Percentiles rank a stretch among this genome's conserved stretches.
Evolutionary conservation across 2,113 vertebrate species (phyloP).

Genomic region (Marmota flaviventris): DNA sequence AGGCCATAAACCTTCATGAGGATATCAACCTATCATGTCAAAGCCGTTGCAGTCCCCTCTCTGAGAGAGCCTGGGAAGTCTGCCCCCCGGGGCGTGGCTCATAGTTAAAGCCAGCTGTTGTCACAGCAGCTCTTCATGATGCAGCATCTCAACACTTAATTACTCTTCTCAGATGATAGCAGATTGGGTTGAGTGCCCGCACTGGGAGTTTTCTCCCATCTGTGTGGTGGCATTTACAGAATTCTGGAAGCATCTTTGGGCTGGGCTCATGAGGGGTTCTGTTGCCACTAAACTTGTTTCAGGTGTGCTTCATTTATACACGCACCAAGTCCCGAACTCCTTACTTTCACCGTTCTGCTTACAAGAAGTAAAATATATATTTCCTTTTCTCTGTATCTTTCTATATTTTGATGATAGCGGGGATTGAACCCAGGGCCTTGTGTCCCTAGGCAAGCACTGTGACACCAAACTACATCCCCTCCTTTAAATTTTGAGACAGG

Average conservation of each 20-base stretch:
- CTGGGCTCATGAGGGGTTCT: slow-evolving; percentile 85
- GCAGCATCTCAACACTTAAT: neutral
- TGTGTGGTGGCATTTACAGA: neutral
- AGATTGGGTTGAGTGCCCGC: neutral
- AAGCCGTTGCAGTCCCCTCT: neutral
- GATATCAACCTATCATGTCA: rapidly evolving
- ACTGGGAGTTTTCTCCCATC: too few species aligned
- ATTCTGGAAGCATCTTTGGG: slow-evolving; percentile 83
- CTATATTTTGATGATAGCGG: neutral
- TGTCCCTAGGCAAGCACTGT: neutral
- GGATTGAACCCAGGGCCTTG: neutral
- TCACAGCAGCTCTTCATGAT: neutral
- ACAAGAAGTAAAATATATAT: neutral
- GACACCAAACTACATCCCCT: neutral
- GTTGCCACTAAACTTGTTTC: neutral
- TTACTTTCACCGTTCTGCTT: too few species aligned
- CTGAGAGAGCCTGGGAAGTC: neutral
- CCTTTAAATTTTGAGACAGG: neutral
- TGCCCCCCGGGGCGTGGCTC: rapidly evolving
- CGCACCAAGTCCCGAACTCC: neutral
- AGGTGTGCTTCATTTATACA: too few species aligned
- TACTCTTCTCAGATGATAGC: neutral
- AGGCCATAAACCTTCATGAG: neutral
- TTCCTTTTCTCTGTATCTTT: too few species aligned
- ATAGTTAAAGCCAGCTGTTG: neutral